Percentiles rank a stretch among this genome's conserved stretches.
Evolutionary conservation across 2,888 invertebrate genomes (phyloP).

Genomic region (Meloe dianella): DNA sequence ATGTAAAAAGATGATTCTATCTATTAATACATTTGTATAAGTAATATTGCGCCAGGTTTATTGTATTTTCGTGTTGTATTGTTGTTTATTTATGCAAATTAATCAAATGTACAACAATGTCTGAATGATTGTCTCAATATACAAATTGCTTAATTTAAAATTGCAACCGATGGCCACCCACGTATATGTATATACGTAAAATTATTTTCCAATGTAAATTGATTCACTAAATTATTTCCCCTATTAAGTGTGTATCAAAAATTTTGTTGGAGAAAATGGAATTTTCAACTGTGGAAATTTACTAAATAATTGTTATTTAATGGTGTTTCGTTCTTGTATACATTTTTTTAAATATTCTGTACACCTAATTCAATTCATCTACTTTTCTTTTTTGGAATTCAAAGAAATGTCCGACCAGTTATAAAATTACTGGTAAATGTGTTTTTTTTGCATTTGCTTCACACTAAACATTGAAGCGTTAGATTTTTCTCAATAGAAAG

Average conservation of each 20-base stretch:
- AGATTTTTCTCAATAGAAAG: too few species aligned
- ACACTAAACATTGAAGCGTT: too few species aligned
- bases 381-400: too few species aligned
- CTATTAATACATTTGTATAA: not conserved
- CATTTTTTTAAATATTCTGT: too few species aligned
- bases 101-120: constrained; percentile 8
- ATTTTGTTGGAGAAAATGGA: not conserved
- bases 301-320: not conserved
- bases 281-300: too few species aligned
- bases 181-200: not conserved
- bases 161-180: not conserved
- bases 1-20: constrained; percentile 7
- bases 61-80: constrained; percentile 7
- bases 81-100: constrained; percentile 11
- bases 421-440: too few species aligned
- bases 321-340: too few species aligned
- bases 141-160: constrained; percentile 11
- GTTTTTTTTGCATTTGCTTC: too few species aligned
- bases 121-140: not conserved
- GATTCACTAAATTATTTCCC: not conserved
- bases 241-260: not conserved
- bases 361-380: too few species aligned
- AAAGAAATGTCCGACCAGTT: too few species aligned
- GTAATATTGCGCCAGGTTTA: constrained; percentile 7
- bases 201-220: not conserved